Evolutionary conservation across 1,140 invertebrate species (phyloP), one percentile per base, ranked within the genome.

Genomic region (Drosophila bocqueti): DNA sequence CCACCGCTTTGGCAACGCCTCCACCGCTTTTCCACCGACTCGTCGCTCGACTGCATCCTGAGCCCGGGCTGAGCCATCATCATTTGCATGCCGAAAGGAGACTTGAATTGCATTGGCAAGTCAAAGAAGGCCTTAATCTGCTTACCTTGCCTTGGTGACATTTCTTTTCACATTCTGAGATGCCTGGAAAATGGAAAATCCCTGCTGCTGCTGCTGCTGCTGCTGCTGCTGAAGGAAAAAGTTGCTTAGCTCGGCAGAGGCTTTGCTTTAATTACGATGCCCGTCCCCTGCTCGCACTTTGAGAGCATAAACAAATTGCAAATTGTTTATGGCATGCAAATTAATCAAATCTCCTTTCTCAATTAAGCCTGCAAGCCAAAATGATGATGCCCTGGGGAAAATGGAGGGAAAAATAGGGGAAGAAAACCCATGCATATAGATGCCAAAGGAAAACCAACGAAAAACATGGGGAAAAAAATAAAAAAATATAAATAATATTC

Each of bases 311-410:
- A 89, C 83, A 86, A 86, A 86, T 86, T 89, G 83, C 85, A 86
- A 87, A 87, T 87, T 85, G 82, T 84, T 84, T 86, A 86, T 89
- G 80, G 80, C 84, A 86, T 89, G 83, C 83, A 89, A 89, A 86
- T 86, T 86, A 86, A 86, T 86, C 83, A 86, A 86, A 86, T 86
- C 83, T 83, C 83, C 83, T 83, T 79, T 87, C 80, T 77, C 83
- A 86, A 86, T 86, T 87, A 89, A 80, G 76, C 79, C 73, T 54
- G 77, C 55, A 60, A 54, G 69, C 46, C 69, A 59, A 38, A 47
- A 40, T 45, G 65, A 40, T 50, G 40, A 11, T 49, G 60, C 34
- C n/a, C 5, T 7, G 36, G 36, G 26, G 36, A 49, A 34, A 65
- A 18, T 49, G 66, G 15, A 40, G 40, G 29, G 40, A 43, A 24